Evolutionary conservation across 2,888 invertebrate genomes (phyloP), one percentile per base, ranked within the genome.

Genomic region (Drosophila flavopinicola): DNA sequence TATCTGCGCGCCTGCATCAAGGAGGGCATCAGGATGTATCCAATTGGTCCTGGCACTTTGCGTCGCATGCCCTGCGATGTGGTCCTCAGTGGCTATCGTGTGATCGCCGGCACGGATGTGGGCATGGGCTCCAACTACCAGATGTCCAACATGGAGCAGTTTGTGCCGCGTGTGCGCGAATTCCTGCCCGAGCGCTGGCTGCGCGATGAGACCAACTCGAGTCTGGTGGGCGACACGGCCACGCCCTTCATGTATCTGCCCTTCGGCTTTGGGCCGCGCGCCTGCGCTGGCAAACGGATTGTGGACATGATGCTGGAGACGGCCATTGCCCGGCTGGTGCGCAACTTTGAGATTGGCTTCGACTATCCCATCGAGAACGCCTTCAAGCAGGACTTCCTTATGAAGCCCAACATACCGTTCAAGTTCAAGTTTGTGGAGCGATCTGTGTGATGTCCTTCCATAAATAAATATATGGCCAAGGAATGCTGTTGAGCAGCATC

Each of bases 181-280:
- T 96, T 93, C 82, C 87, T 94, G 17, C 96, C 97, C 0, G 96
- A 96, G 87, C 91, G 97, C 23, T 97, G 96, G 96, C 69, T 93
- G 29, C 92, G 92, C 0, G 64, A 61, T 11, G 71, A 68, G 2
- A 23, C 49, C 27, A 59, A 66, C 13, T 29, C 66, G 2, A 70
- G 66, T 3, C 49, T 77, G 2, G 69, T 75, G 10, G 79, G 74
- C 0, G 72, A 74, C 6, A 78, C 77, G 1, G 52, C 75, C 17
- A 85, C 86, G 32, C 89, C 90, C 0, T 90, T 89, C 41, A 76
- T 88, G 67, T 90, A 88, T 63, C 30, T 89, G 9, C 90, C 90
- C 0, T 90, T 90, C 42, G 90, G 90, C 0, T 89, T 90, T 32
- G 90, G 90, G 0, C 78, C 89, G 5, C 75, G 95, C 54, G 92